Conservation (phyloP, 2,797 vertebrate species). For the Helarctos malayanus region DNA sequence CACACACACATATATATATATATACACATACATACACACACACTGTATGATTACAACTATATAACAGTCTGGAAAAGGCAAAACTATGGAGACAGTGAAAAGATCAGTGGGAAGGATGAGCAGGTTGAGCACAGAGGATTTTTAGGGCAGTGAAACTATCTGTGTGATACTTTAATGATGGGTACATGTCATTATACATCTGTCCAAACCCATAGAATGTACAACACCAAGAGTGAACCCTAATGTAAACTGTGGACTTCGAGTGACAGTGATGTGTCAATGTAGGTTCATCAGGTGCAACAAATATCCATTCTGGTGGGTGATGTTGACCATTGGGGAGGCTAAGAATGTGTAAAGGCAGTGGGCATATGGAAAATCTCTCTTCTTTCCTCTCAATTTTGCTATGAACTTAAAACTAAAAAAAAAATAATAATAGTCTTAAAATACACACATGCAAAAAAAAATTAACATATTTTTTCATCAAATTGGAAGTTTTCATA, state of each 20-base stretch:
- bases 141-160: neutral
- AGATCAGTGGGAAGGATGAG: neutral
- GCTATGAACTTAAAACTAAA: neutral
- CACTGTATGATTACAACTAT: neutral
- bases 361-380: neutral
- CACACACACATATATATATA: no score
- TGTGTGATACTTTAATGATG: neutral
- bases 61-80: neutral
- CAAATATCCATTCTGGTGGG: neutral
- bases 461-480: neutral
- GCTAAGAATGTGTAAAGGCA: no score
- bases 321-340: neutral
- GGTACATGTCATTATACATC: neutral
- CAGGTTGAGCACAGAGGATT: neutral
- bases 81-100: neutral
- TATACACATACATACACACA: no score
- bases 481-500: neutral
- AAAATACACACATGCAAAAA: neutral
- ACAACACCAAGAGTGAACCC: neutral
- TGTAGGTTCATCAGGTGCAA: neutral
- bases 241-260: neutral
- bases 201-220: neutral
- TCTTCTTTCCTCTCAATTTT: neutral
- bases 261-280: neutral
- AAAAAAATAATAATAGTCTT: neutral